phyloP scores from a whole-genome alignment of 2,113 vertebrate genomes.

The Pipra filicauda region DNA sequence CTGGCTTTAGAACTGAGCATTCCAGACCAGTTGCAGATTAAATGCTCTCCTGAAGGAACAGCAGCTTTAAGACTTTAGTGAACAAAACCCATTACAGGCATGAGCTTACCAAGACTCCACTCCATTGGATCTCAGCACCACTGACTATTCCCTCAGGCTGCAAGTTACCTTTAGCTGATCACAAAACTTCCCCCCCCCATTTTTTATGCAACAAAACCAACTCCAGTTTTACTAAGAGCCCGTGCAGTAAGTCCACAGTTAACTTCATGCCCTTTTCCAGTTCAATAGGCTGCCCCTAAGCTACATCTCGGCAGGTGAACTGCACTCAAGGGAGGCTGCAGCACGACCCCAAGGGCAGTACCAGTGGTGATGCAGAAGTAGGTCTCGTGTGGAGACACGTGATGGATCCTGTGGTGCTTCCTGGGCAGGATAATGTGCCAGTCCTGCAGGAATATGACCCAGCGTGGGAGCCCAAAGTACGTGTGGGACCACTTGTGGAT shows the following conservation, averaged over 20 bases:
- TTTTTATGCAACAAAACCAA: neutral
- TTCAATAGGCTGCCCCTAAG: neutral
- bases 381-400: constrained; percentile 95
- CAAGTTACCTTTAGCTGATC: neutral
- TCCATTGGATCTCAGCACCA: neutral
- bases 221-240: neutral
- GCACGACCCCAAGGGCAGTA: constrained; percentile 28
- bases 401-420: constrained; percentile 95
- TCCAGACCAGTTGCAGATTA: neutral
- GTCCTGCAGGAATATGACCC: constrained; percentile 91
- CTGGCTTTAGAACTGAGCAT: neutral
- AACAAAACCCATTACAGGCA: neutral
- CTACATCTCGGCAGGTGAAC: neutral
- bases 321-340: neutral
- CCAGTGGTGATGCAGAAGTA: constrained; percentile 99
- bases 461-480: constrained; percentile 90
- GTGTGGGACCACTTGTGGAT: constrained; percentile 99
- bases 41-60: neutral
- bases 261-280: neutral
- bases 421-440: constrained; percentile 93
- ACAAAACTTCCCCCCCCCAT: rapidly evolving
- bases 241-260: neutral
- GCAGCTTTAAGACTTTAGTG: neutral
- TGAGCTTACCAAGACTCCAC: neutral
- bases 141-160: neutral